Evolutionary conservation across 2,888 invertebrate species (phyloP), one percentile per base, ranked within the genome.

Genomic region (Tipula unca): DNA sequence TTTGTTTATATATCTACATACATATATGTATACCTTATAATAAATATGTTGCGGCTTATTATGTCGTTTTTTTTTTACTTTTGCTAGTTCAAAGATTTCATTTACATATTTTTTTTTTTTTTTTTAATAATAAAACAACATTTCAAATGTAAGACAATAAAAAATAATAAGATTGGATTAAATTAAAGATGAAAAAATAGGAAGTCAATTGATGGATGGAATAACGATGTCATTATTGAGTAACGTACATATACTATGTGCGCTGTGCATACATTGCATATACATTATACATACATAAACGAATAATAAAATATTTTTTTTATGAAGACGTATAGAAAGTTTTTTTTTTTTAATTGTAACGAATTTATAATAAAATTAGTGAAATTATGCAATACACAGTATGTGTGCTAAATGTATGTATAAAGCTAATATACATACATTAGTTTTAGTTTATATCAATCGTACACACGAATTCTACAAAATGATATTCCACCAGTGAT

Each of bases 191-290:
- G 20, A 25, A 25, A 69, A 69, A 69, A 69, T 69, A 69, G 69
- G 69, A 69, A 69, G 69, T 69, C 69, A 69, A 69, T 69, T 69
- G 69, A 69, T 69, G 69, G 69, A 69, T 48, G n/a, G 48, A 48
- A 48, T 48, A 48, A 17, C 48, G 48, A 48, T 69, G 69, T 69
- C 69, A 69, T 69, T 69, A 69, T 69, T 69, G 69, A 69, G 69
- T 69, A 69, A 69, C 69, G 25, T 69, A 17, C 10, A 10, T 39
- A 10, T 39, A 69, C 14, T 25, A 69, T 69, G 69, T 25, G 69
- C 69, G 69, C 20, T 69, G 10, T 25, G 25, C 69, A 69, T 69
- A 13, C 8, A 69, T 69, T 48, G 48, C n/a, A 25, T 69, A 69
- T 13, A 25, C 10, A 3, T n/a, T 48, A 48, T 2, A 1, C 0